Base-by-base conservation (phyloP, 2,888 invertebrate genomes). In the Serripes groenlandicus region DNA sequence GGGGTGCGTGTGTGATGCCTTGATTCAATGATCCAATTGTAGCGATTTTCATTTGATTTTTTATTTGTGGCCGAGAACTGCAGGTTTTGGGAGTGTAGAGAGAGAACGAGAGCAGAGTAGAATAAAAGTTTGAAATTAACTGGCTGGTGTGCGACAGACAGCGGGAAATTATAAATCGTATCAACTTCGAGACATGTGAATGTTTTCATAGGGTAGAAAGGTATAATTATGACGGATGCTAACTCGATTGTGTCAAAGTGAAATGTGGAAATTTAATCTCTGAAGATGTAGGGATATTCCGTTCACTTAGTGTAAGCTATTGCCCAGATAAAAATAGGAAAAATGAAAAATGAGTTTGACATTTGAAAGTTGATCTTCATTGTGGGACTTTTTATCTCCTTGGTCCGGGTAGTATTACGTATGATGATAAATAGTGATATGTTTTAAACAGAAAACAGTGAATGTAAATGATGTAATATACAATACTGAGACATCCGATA, bases 11-110 rank as follows among this genome's bases (percentile, higher is more conserved):
- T 32, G 75, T 34, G 42, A 30, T 66, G 66, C 60, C n/a, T n/a
- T n/a, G n/a, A n/a, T 34, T 30, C n/a, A 5, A 30, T 34, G 71
- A 58, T 71, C 23, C 26, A 34, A 71, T 71, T 58, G 77, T 34
- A 64, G 26, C 42, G 34, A 58, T 60, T 75, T 74, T 62, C 74
- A 54, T 74, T 69, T 79, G 60, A 75, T 54, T 79, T 74, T 34
- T 56, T 37, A 66, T 62, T 23, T 34, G 62, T 62, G 34, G 7
- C 56, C 21, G 56, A 56, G 23, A 21, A 11, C 23, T 56, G 3
- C 7, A 3, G 15, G 15, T 21, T 5, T 21, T 49, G 49, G 49
- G n/a, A n/a, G n/a, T 49, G 21, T 49, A 2, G 21, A 49, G 49
- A 49, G n/a, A n/a, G 21, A 49, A 49, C 49, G 49, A 21, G 2